Base-by-base conservation (phyloP, 2,888 invertebrate genomes). In the Ligdia adustata region DNA sequence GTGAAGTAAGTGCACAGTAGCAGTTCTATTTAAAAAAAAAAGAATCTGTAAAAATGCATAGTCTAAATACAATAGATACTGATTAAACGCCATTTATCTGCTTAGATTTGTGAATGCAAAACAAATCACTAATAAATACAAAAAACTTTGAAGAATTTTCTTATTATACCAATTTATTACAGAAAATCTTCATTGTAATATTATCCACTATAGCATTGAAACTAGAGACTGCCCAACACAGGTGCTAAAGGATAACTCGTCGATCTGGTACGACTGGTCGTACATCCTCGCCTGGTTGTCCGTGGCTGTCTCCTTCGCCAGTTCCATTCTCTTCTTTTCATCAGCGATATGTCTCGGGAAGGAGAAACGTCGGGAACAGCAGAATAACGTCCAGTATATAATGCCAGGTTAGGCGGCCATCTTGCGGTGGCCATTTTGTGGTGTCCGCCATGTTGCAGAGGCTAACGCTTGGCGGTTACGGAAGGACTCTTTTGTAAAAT, bases 211-310 rank as follows among this genome's bases (percentile, higher is more conserved):
- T n/a, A n/a, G n/a, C n/a, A n/a, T n/a, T n/a, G n/a, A n/a, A n/a
- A n/a, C n/a, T n/a, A n/a, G n/a, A n/a, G n/a, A n/a, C n/a, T n/a
- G n/a, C n/a, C n/a, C n/a, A n/a, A n/a, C n/a, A 72, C 88, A 95
- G 95, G 93, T 94, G 56, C 91, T 95, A 76, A 93, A 93, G 90
- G 93, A 94, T 79, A 93, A 94, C 91, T 91, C 93, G 33, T 92
- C 92, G 66, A 92, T 93, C 61, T 92, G 92, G 91, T 95, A 95
- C 91, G 96, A 96, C 73, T 96, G 96, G 96, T 96, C 96, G 66
- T 96, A 96, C 92, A 93, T 95, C 73, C 90, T 96, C 63, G 95
- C 95, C 64, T 97, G 96, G 96, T 90, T 95, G 67, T 93, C 96
- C 52, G 95, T 96, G 55, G 95, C 92, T 47, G 94, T 94, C 66